Evolutionary conservation across 2,797 vertebrate species (phyloP).

Genomic region (Tadarida brasiliensis): DNA sequence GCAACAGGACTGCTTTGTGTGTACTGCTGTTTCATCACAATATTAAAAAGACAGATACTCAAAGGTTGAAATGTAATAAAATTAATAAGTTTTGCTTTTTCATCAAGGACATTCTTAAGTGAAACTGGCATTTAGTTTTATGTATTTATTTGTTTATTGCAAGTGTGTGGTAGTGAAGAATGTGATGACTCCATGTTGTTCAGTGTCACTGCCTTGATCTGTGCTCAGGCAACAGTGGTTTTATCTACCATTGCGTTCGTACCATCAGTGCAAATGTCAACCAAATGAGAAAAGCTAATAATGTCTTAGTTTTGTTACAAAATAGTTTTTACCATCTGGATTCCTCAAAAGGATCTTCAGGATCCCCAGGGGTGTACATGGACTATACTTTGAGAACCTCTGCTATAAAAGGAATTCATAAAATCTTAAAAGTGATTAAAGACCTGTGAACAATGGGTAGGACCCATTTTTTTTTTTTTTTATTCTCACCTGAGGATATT

Average conservation of each 20-base stretch:
- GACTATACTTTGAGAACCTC: background rate
- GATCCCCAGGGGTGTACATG: background rate
- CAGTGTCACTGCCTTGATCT: background rate
- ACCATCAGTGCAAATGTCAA: background rate
- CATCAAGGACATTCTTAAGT: background rate
- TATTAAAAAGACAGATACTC: background rate
- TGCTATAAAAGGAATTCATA: slow-evolving; percentile 43
- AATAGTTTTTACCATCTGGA: background rate
- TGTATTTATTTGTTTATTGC: background rate
- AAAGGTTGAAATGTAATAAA: slow-evolving; percentile 1
- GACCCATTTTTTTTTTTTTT: too few species aligned
- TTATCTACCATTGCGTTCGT: background rate
- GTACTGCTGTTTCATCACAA: background rate
- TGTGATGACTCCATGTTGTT: background rate
- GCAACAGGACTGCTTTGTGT: background rate
- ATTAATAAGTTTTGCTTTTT: slow-evolving; percentile 21
- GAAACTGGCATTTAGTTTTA: slow-evolving; percentile 16
- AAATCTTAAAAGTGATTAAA: slow-evolving; percentile 27
- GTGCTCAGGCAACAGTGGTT: background rate
- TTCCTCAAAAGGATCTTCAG: background rate
- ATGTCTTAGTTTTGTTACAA: background rate
- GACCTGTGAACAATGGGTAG: background rate
- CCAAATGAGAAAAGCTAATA: background rate
- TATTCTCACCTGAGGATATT: too few species aligned
- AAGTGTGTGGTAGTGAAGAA: background rate